Conservation (phyloP, 2,113 vertebrate species). For the Vidua chalybeata region DNA sequence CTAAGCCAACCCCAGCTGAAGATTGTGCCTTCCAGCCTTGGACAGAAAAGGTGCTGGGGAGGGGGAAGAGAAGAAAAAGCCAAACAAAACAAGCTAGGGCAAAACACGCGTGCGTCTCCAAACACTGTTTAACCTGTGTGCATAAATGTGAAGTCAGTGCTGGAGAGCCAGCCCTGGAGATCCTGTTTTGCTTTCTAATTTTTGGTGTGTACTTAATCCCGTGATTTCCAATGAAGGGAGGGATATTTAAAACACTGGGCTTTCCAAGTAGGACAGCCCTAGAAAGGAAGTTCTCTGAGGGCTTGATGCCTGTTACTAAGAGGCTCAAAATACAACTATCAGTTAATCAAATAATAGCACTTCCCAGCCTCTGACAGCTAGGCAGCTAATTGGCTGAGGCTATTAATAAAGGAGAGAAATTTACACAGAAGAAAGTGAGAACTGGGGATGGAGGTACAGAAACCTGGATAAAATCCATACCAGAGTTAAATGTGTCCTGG, state of each 20-base stretch:
- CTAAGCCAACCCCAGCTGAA: neutral
- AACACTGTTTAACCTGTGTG: conserved; percentile 19
- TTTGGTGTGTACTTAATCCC: conserved; percentile 43
- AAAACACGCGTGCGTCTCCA: conserved; percentile 7
- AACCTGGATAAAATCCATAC: neutral
- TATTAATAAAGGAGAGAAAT: conserved; percentile 23
- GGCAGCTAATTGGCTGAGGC: conserved; percentile 8
- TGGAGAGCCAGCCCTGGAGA: conserved; percentile 32
- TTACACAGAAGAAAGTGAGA: neutral
- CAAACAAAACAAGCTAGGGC: conserved; percentile 22
- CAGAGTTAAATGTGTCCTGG: neutral
- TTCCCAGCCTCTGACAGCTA: neutral
- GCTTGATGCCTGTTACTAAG: conserved; percentile 14
- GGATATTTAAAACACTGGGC: conserved; percentile 29
- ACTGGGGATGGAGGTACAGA: neutral
- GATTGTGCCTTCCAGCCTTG: neutral
- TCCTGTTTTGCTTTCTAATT: conserved; percentile 56
- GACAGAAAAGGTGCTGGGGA: neutral
- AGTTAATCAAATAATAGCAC: conserved; percentile 20
- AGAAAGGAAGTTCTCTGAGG: conserved; percentile 47
- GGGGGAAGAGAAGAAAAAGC: neutral
- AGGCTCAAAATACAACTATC: conserved; percentile 32
- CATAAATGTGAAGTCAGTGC: conserved; percentile 25
- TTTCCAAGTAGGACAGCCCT: conserved; percentile 36
- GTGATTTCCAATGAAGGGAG: conserved; percentile 30